phyloP scores from a whole-genome alignment of 2,113 vertebrate species.

The Callospermophilus lateralis region DNA sequence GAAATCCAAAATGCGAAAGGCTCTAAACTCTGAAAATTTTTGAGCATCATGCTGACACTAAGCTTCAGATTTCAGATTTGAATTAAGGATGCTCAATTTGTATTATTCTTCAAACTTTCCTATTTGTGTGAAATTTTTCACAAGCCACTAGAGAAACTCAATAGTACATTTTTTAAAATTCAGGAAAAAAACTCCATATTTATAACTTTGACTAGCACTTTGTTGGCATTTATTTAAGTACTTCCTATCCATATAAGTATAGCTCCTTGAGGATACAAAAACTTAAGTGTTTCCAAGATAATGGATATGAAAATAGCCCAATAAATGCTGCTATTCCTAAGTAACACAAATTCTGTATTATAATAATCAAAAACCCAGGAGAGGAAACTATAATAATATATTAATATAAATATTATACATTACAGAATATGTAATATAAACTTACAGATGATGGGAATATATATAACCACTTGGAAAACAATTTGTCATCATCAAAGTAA shows the following conservation, averaged over 20 bases:
- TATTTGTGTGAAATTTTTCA: constrained; percentile 11
- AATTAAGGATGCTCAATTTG: neutral
- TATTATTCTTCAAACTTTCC: neutral
- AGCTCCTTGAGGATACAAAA: neutral
- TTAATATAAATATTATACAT: too few species aligned
- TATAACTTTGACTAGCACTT: constrained; percentile 5
- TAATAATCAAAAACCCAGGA: too few species aligned
- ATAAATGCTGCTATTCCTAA: neutral
- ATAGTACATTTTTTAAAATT: neutral
- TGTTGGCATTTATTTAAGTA: neutral
- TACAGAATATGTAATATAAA: neutral
- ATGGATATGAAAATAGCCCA: neutral
- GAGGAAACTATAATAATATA: too few species aligned
- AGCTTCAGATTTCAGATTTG: neutral
- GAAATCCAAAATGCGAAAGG: neutral
- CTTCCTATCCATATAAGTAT: neutral
- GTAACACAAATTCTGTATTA: neutral
- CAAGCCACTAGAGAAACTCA: neutral
- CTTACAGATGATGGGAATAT: neutral
- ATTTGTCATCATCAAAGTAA: constrained; percentile 32
- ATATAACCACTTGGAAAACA: neutral
- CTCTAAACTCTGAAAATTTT: neutral
- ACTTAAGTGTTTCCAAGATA: neutral
- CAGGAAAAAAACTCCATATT: neutral
- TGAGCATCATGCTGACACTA: neutral